phyloP scores from a whole-genome alignment of 2,113 vertebrate genomes.

The Sus scrofa region T2T-Sscrofa CM000824.6:42187501-42188000 shows the following conservation, averaged over 20 bases:
- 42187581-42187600: not conserved
- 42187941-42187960: not conserved
- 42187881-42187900: not conserved
- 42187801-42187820: not conserved
- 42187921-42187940: fast-evolving
- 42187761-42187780: not conserved
- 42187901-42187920: not conserved
- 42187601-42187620: not conserved
- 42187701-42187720: too few species aligned
- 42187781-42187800: not conserved
- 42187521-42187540: too few species aligned
- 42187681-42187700: too few species aligned
- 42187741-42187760: not conserved
- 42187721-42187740: too few species aligned
- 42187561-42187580: too few species aligned
- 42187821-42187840: not conserved
- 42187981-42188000: not conserved
- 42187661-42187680: too few species aligned
- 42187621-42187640: not conserved
- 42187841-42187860: not conserved
- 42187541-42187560: too few species aligned
- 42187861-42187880: not conserved
- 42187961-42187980: not conserved
- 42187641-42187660: not conserved
- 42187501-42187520: too few species aligned